Base-by-base conservation (phyloP, 2,113 vertebrate genomes). In the Okapia johnstoni region DNA sequence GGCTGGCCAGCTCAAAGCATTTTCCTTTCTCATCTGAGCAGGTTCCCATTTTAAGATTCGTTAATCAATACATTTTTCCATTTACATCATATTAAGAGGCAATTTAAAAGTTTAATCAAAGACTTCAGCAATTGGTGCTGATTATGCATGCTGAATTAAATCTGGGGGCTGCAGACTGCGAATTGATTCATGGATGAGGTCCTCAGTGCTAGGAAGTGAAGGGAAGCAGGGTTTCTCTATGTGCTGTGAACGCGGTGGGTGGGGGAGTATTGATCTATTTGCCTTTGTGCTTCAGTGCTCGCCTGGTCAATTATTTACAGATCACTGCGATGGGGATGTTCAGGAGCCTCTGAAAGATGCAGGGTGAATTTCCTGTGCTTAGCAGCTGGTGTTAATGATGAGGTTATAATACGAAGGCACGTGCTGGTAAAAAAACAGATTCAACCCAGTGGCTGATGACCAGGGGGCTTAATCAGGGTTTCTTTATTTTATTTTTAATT, bases 71-170 rank as follows among this genome's bases (percentile, higher is more conserved):
- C 57, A 23, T 93, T 97, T 91, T 96, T 60, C 48, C 90, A 93
- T 97, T 97, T 98, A 90, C 91, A 95, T 83, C 96, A 46, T 93
- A 94, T 50, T 98, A 97, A 98, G 55, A 93, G 96, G 89, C 76
- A 97, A 60, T 95, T 90, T 85, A 96, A 94, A 97, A 88, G 91
- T 98, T 98, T 97, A 97, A 79, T 98, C 97, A 97, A 98, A 98
- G 95, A 28, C 26, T 90, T 97, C 46, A 97, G 95, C 7, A 81
- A 84, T 95, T 96, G 89, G 54, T 96, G 61, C 66, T 98, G 77
- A 97, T 98, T 97, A 63, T 60, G 46, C 70, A 55, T 89, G 76
- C 16, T 92, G 93, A 97, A 96, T 98, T 96, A 96, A 55, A 95
- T 96, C 80, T 90, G 95, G 48, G 36, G 73, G 9, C 94, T 97